Evolutionary conservation across 2,888 invertebrate genomes (phyloP), one percentile per base, ranked within the genome.

Genomic region (Dermolepida albohirtum): DNA sequence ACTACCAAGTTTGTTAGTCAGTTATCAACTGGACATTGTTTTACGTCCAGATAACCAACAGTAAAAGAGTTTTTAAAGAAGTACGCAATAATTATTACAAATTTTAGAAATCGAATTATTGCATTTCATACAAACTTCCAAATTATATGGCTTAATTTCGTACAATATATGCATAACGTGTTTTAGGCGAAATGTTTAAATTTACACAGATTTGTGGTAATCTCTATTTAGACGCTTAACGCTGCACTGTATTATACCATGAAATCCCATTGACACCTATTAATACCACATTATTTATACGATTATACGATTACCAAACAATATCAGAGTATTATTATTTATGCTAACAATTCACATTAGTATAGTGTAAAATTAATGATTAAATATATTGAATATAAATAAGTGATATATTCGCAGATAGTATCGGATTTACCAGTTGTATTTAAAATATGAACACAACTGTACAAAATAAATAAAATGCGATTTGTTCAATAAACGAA

Each of bases 281-380:
- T 59, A 59, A 59, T 59, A 44, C 44, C 12, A 16, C 44, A 44
- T 59, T 27, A 12, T 29, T 29, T n/a, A n/a, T n/a, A n/a, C n/a
- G 29, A 59, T 59, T 44, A 27, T 29, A 34, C 34, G 34, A 34
- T 44, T 29, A 22, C 57, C 52, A 22, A 44, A 44, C 44, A 44
- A 27, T 43, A 17, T 17, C 16, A 59, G 12, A 14, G 44, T 29
- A 44, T 27, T 44, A 34, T 34, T 34, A 44, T 59, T 44, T 27
- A 11, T 44, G 12, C 44, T 12, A 22, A 14, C 27, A 44, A 44
- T 59, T 59, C 10, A 40, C 29, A 44, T 59, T 59, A 44, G 29
- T 44, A 44, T 29, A 12, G 10, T 27, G 16, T 44, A 29, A 16
- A 29, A 59, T 59, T 59, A 59, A 44, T 44, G 57, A 43, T 59